Evolutionary conservation across 2,113 vertebrate species (phyloP).

Genomic region (Urocolius indicus): DNA sequence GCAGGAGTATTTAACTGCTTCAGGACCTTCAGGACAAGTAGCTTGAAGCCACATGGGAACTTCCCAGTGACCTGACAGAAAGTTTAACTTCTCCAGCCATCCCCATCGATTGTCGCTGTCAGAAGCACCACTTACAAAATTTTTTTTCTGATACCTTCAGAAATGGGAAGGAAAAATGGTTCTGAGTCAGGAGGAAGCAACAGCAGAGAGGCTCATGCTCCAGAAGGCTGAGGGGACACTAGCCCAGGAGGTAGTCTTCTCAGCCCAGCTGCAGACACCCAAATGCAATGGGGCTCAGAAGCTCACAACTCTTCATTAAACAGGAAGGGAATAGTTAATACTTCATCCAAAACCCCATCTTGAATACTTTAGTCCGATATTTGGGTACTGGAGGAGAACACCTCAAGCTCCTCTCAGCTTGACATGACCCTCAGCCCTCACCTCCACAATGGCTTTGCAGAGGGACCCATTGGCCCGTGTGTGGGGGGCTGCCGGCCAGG

Average conservation of each 20-base stretch:
- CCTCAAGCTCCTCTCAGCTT: not conserved
- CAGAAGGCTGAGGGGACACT: fast-evolving
- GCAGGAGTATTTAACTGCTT: constrained; percentile 36
- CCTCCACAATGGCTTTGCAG: fast-evolving
- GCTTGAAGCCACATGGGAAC: not conserved
- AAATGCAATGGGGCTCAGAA: not conserved
- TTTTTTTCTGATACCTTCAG: not conserved
- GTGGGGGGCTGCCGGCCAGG: fast-evolving
- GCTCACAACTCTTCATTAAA: not conserved
- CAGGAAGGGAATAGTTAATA: not conserved
- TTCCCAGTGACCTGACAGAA: not conserved
- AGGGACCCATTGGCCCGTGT: fast-evolving
- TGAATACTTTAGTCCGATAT: not conserved
- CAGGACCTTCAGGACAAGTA: not conserved
- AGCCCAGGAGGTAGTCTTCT: not conserved
- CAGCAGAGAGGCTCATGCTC: not conserved
- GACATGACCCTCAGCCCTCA: not conserved
- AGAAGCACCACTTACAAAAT: not conserved
- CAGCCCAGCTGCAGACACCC: not conserved
- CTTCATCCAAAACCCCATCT: not conserved
- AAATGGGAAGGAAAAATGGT: fast-evolving
- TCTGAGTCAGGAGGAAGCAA: not conserved
- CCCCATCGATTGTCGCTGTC: fast-evolving
- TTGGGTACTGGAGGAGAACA: not conserved
- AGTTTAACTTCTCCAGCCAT: not conserved